Conservation (phyloP, 2,888 invertebrate species). For the Pterostichus niger region DNA sequence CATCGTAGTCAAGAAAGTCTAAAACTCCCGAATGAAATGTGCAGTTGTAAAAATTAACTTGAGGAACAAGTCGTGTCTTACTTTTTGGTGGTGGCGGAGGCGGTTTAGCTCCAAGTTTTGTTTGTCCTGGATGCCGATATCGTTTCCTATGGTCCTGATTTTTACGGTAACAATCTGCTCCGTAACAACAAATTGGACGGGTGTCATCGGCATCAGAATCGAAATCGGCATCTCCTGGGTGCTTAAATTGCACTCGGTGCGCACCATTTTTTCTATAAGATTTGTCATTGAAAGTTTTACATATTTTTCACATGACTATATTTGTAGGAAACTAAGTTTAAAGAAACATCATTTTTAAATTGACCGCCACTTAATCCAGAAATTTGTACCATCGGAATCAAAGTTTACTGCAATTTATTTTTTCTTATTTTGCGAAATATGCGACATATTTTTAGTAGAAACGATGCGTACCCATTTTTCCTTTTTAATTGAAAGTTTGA, state of each 20-base stretch:
- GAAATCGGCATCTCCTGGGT: constrained; percentile 84
- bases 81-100: constrained; percentile 62
- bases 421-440: too few species aligned
- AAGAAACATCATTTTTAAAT: too few species aligned
- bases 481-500: constrained; percentile 70
- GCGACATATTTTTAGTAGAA: too few species aligned
- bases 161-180: constrained; percentile 79
- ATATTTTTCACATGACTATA: too few species aligned
- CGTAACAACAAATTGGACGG: constrained; percentile 81
- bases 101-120: constrained; percentile 66
- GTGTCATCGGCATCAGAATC: constrained; percentile 74
- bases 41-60: constrained; percentile 23
- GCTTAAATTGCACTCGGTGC: constrained; percentile 82
- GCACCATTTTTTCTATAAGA: constrained; percentile 79
- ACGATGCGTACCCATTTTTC: constrained; percentile 82
- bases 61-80: constrained; percentile 35
- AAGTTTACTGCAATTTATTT: too few species aligned
- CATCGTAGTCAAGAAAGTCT: constrained; percentile 32
- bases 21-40: constrained; percentile 18
- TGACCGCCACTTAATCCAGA: too few species aligned
- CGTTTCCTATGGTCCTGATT: constrained; percentile 80
- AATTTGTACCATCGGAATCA: too few species aligned
- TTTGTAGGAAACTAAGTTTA: too few species aligned
- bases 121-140: constrained; percentile 78
- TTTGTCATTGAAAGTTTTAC: not conserved